These are phyloP conservation scores for Heliconius hortense DNA, from an alignment of 2,888 invertebrate species.

Conservation along the genomic window DNA sequence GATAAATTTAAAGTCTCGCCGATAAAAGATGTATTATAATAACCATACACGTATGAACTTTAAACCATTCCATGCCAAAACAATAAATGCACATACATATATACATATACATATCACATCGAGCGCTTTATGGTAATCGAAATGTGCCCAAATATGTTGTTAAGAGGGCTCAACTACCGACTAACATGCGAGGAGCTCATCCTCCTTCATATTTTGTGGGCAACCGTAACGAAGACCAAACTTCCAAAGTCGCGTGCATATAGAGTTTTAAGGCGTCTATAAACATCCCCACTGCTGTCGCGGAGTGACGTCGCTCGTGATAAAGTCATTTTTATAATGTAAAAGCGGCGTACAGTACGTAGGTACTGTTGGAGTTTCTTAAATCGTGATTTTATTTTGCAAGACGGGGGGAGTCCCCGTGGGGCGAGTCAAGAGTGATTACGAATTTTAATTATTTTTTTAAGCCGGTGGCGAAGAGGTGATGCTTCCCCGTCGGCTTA, in stretches of 20 bases:
- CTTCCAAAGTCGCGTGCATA: slow-evolving; percentile 68
- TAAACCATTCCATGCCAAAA: slow-evolving; percentile 50
- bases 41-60: slow-evolving; percentile 40
- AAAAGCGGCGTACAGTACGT: slow-evolving; percentile 59
- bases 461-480: slow-evolving; percentile 81
- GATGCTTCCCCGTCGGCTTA: slow-evolving; percentile 80
- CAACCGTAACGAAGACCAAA: slow-evolving; percentile 71
- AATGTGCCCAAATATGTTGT: slow-evolving; percentile 82
- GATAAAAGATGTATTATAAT: slow-evolving; percentile 40
- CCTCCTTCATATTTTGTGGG: slow-evolving; percentile 69
- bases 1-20: slow-evolving; percentile 38
- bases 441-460: slow-evolving; percentile 83
- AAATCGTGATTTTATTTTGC: slow-evolving; percentile 53
- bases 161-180: slow-evolving; percentile 78
- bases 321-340: slow-evolving; percentile 65
- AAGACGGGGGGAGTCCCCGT: slow-evolving; percentile 56
- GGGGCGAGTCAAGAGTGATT: slow-evolving; percentile 81
- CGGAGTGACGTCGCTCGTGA: slow-evolving; percentile 61
- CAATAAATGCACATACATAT: slow-evolving; percentile 66
- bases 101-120: slow-evolving; percentile 67
- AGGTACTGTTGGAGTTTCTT: slow-evolving; percentile 57
- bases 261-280: slow-evolving; percentile 70
- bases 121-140: slow-evolving; percentile 82
- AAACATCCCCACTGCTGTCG: slow-evolving; percentile 70
- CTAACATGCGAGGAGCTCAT: slow-evolving; percentile 74